These are phyloP conservation scores for Andrena cerasifolii DNA, from an alignment of 1,140 invertebrate species.

Conservation along the genomic window DNA sequence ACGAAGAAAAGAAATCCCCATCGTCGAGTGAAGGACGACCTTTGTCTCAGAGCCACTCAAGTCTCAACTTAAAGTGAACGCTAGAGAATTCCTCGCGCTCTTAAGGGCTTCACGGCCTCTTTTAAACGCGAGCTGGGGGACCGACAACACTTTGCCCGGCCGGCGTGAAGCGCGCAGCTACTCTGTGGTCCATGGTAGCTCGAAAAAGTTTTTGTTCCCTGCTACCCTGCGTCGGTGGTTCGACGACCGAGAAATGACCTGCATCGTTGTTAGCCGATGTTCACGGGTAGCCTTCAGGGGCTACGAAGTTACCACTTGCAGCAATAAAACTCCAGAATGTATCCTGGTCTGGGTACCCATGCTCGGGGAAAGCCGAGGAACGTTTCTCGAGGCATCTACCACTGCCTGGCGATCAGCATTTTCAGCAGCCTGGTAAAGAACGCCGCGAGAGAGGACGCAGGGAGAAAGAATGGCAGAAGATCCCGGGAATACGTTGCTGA, in stretches of 20 bases:
- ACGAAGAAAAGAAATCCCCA: too few relatives aligned
- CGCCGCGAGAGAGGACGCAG: neutral
- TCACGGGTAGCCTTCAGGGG: constrained; percentile 1
- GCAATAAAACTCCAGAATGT: neutral
- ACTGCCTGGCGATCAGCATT: neutral
- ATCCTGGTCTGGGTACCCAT: too few relatives aligned
- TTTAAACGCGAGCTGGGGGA: neutral
- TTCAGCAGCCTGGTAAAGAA: neutral
- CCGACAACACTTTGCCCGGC: constrained; percentile 46
- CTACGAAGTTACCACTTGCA: constrained; percentile 1
- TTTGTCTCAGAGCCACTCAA: neutral
- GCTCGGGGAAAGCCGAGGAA: too few relatives aligned
- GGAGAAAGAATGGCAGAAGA: neutral
- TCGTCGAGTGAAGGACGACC: too few relatives aligned
- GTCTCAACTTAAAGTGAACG: neutral
- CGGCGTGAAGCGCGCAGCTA: constrained; percentile 13
- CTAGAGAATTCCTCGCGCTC: neutral
- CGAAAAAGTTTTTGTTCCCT: constrained; percentile 43
- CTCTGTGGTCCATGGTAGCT: constrained; percentile 30
- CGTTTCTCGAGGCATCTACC: neutral
- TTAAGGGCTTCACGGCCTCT: too few relatives aligned
- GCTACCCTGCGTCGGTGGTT: constrained; percentile 32
- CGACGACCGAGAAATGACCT: constrained; percentile 61
- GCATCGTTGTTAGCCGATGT: constrained; percentile 33
- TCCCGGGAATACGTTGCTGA: neutral